These are phyloP conservation scores for Isaurus tuberculatus DNA, from an alignment of 92 coral and sea anemone genomes.

Conservation along the genomic window DNA sequence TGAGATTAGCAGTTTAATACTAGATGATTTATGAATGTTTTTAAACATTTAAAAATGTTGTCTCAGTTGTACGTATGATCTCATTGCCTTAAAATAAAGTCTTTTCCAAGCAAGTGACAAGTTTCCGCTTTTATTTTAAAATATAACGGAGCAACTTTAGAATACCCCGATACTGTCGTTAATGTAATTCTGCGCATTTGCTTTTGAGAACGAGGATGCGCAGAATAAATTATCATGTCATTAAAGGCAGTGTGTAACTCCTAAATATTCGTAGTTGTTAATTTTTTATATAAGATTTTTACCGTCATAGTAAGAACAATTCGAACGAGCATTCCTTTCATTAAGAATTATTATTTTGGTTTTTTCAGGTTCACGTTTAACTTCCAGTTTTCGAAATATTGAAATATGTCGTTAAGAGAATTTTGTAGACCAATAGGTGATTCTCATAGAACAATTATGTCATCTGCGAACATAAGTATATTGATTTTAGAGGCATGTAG, in stretches of 20 bases:
- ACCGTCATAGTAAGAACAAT: not conserved
- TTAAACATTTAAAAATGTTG: no score
- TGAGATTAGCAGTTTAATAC: not conserved
- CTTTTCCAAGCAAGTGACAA: constrained; percentile 10
- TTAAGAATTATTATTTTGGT: not conserved
- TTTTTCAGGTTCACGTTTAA: not conserved
- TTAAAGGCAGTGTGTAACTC: no score
- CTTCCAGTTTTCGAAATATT: not conserved
- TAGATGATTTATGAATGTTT: not conserved
- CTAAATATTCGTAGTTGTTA: constrained; percentile 5
- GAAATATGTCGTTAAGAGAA: not conserved
- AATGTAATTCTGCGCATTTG: no score
- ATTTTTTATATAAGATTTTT: not conserved
- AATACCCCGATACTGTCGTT: no score
- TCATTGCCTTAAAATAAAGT: constrained; percentile 2
- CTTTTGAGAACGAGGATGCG: no score
- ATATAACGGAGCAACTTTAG: no score
- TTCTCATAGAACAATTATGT: not conserved
- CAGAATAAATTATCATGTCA: no score
- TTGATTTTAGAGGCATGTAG: not conserved
- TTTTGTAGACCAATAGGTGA: not conserved
- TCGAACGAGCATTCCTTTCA: not conserved
- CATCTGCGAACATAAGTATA: not conserved
- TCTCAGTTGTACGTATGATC: not conserved
- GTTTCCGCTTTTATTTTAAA: not conserved